phyloP scores from a whole-genome alignment of 2,888 invertebrate species.

The Pycnomerus fuliginosus region DNA sequence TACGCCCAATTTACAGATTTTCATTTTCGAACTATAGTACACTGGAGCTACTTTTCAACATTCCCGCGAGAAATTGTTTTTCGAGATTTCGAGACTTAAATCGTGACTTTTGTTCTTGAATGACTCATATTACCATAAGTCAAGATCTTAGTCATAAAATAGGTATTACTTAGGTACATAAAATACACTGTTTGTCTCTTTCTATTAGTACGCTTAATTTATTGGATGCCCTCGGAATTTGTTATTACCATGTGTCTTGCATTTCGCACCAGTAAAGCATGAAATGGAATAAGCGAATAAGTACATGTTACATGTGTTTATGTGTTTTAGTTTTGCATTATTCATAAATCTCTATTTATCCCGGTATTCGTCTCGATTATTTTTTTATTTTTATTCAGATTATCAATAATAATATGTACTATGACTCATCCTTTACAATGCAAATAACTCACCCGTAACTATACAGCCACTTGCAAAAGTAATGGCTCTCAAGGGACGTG shows the following conservation, averaged over 20 bases:
- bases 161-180: constrained; percentile 7
- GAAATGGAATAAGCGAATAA: constrained; percentile 27
- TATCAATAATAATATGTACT: too few relatives aligned
- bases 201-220: constrained; percentile 11
- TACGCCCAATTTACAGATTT: constrained; percentile 15
- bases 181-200: constrained; percentile 7
- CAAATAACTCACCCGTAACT: too few relatives aligned
- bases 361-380: background rate
- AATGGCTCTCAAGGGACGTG: too few relatives aligned
- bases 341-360: background rate
- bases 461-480: too few relatives aligned
- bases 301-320: constrained; percentile 3
- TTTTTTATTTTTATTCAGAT: too few relatives aligned
- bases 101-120: constrained; percentile 9
- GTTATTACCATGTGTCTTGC: constrained; percentile 7
- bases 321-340: constrained; percentile 4
- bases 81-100: background rate
- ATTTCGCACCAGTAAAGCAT: constrained; percentile 34
- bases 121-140: constrained; percentile 21
- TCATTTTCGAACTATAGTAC: background rate
- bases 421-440: too few relatives aligned
- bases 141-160: constrained; percentile 15
- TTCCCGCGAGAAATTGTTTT: background rate
- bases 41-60: background rate
- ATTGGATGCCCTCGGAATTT: constrained; percentile 12